These are phyloP conservation scores for Butorides virescens DNA, from an alignment of 2,113 vertebrate genomes.

Conservation along the genomic window DNA sequence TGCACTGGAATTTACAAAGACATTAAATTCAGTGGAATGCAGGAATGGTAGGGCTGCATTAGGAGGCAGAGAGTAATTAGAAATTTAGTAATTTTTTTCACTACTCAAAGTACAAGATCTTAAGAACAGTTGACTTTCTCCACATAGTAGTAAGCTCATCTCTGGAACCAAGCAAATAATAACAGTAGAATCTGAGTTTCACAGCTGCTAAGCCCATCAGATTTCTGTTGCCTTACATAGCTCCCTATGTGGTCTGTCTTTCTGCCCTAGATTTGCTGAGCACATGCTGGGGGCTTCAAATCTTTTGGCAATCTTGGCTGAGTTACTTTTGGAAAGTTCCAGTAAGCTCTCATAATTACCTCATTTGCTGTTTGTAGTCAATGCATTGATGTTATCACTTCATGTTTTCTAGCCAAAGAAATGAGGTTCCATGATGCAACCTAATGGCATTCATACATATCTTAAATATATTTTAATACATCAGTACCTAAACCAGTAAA, in stretches of 20 bases:
- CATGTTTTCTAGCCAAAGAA: not conserved
- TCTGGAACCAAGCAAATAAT: not conserved
- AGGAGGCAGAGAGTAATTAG: not conserved
- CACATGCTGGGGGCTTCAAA: not conserved
- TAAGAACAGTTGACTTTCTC: not conserved
- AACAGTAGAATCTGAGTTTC: not conserved
- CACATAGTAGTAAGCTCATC: not conserved
- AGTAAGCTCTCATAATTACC: not conserved
- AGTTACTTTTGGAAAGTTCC: constrained; percentile 26
- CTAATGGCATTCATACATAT: not conserved
- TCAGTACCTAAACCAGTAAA: not conserved
- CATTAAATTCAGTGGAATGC: not conserved
- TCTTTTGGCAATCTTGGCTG: not conserved
- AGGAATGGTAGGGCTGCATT: not conserved
- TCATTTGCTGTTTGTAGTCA: not conserved
- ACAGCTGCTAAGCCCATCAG: not conserved
- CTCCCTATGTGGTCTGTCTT: not conserved
- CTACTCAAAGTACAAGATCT: not conserved
- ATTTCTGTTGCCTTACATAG: not conserved
- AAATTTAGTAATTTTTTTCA: not conserved
- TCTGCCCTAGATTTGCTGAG: not conserved
- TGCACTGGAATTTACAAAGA: not conserved
- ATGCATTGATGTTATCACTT: not conserved
- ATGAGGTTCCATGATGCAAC: not conserved
- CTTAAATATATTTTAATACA: not conserved